These are phyloP conservation scores for Ahaetulla prasina DNA, from an alignment of 2,113 vertebrate species.

Conservation along the genomic window DNA sequence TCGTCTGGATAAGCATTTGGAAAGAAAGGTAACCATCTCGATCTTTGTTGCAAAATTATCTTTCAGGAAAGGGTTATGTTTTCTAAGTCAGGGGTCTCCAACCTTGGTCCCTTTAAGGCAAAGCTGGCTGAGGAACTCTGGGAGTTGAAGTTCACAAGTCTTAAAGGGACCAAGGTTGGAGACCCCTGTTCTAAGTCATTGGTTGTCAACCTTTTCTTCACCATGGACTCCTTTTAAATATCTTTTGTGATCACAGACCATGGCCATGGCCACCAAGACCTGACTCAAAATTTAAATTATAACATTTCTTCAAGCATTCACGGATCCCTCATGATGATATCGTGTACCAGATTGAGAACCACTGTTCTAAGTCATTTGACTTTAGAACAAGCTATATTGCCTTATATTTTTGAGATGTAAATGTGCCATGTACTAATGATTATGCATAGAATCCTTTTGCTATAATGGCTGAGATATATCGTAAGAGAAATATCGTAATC, in stretches of 20 bases:
- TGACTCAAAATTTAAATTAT: not conserved
- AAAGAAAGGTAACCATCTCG: slow-evolving; percentile 81
- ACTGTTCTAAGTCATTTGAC: not conserved
- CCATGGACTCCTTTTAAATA: not conserved
- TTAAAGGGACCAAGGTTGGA: too few relatives aligned
- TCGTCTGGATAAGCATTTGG: slow-evolving; percentile 88
- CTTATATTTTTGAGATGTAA: not conserved
- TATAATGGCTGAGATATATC: not conserved
- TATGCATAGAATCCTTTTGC: not conserved
- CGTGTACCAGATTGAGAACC: not conserved
- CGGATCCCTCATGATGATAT: not conserved
- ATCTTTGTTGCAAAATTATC: not conserved
- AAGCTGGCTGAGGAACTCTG: too few relatives aligned
- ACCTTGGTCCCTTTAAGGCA: too few relatives aligned
- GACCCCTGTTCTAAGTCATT: not conserved
- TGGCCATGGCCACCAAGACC: not conserved
- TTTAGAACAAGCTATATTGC: accelerated
- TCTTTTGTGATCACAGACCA: not conserved
- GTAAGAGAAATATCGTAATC: not conserved
- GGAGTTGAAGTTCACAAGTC: too few relatives aligned
- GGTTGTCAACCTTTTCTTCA: not conserved
- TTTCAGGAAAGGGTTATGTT: not conserved
- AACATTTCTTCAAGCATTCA: not conserved
- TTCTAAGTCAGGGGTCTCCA: not conserved
- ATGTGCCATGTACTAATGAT: not conserved